These are phyloP conservation scores for Desmodus rotundus DNA, from an alignment of 2,113 vertebrate species.

Conservation along the genomic window DNA sequence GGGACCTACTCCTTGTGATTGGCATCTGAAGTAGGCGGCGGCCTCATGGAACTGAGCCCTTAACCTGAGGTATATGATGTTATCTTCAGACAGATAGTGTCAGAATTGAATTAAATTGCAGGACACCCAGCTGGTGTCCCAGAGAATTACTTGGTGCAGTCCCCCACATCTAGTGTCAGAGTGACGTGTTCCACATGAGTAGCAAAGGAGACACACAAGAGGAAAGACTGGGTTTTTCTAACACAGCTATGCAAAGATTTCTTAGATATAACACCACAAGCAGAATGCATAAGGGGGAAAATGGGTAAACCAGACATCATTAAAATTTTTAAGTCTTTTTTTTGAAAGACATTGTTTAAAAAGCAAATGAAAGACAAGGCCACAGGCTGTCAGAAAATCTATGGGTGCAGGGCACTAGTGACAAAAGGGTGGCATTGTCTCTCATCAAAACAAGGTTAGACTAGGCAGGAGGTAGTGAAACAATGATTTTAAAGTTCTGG, in stretches of 20 bases:
- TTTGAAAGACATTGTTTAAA: background rate
- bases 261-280: background rate
- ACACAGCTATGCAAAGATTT: background rate
- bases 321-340: background rate
- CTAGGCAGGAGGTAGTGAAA: background rate
- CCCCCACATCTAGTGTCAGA: background rate
- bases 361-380: background rate
- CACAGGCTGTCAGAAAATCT: background rate
- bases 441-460: background rate
- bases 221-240: background rate
- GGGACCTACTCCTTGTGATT: background rate
- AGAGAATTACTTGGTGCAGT: background rate
- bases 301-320: background rate
- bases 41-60: background rate
- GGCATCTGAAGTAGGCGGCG: background rate
- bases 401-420: accelerated
- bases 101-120: background rate
- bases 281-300: background rate
- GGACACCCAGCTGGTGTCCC: background rate
- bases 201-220: background rate
- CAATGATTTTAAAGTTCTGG: background rate
- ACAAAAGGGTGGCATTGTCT: background rate
- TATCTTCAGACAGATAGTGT: background rate
- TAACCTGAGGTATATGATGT: background rate
- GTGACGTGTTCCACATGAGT: background rate